A percentile compares a stretch with the other conserved stretches of the same genome.
phyloP scores from a whole-genome alignment of 2,797 vertebrate genomes.

The Pempheris klunzingeri region DNA sequence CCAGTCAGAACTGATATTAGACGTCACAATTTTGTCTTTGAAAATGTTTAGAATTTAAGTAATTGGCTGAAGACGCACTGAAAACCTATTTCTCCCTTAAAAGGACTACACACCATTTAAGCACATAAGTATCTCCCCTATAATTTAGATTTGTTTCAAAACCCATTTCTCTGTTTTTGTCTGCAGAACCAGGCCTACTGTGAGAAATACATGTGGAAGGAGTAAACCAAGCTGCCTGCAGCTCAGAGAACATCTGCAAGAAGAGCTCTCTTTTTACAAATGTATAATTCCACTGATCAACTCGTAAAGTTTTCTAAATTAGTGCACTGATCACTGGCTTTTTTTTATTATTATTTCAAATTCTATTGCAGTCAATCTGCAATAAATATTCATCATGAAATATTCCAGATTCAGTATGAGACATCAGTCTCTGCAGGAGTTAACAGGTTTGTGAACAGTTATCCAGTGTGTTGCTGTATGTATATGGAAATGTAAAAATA shows the following conservation, averaged over 20 bases:
- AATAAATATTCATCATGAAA: constrained; percentile 4
- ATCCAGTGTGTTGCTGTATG: background rate
- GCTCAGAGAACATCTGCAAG: background rate
- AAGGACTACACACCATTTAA: background rate
- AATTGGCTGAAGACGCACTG: background rate
- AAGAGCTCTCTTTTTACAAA: constrained; percentile 19
- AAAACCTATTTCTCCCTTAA: background rate
- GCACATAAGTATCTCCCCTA: background rate
- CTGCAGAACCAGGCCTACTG: constrained; percentile 84
- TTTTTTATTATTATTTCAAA: background rate
- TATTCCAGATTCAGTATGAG: constrained; percentile 25
- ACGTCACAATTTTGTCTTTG: too few relatives aligned
- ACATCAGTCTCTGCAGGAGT: constrained; percentile 17
- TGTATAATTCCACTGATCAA: constrained; percentile 25
- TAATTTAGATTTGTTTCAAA: background rate
- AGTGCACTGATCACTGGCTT: constrained; percentile 44
- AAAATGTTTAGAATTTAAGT: background rate
- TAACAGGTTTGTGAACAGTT: constrained; percentile 24
- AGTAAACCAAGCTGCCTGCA: constrained; percentile 27
- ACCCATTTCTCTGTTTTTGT: constrained; percentile 15
- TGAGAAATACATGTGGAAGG: constrained; percentile 78
- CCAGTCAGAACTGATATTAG: background rate
- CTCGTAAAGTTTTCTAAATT: constrained; percentile 34
- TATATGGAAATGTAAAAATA: constrained; percentile 5
- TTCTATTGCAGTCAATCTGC: constrained; percentile 3